These are phyloP conservation scores for Geotrypetes seraphini DNA, from an alignment of 2,797 vertebrate species.

Conservation along the genomic window DNA sequence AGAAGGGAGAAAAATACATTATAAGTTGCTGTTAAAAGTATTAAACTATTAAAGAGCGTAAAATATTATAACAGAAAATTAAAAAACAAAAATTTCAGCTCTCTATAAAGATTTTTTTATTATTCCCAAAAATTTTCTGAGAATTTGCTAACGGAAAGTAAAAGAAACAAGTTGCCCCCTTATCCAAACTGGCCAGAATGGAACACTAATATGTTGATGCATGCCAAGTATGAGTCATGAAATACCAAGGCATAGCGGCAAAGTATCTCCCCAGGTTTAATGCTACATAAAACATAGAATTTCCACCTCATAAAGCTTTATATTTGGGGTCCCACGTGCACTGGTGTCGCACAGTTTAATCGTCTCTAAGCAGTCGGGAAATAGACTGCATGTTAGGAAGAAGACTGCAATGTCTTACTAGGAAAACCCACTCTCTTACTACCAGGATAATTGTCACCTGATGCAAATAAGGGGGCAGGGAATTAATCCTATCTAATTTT, in stretches of 20 bases:
- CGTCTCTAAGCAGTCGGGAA: conserved; percentile 39
- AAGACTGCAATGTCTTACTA: conserved; percentile 17
- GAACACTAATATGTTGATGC: conserved; percentile 44
- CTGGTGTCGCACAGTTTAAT: conserved; percentile 27
- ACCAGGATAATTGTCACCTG: too few relatives aligned
- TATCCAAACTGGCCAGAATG: conserved; percentile 47
- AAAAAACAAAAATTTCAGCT: conserved; percentile 57
- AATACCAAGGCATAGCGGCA: conserved; percentile 40
- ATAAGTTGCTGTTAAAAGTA: conserved; percentile 29
- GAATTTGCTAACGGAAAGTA: conserved; percentile 59
- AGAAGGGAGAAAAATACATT: conserved; percentile 30
- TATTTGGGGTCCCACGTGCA: conserved; percentile 13
- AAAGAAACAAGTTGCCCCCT: conserved; percentile 61
- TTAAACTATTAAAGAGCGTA: conserved; percentile 45
- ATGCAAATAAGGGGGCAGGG: too few relatives aligned
- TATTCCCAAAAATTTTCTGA: conserved; percentile 56
- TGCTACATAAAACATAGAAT: conserved; percentile 40
- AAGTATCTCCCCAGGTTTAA: conserved; percentile 51
- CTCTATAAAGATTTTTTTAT: conserved; percentile 62
- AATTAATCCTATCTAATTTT: too few relatives aligned
- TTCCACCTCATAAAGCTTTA: conserved; percentile 25
- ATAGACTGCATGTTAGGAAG: conserved; percentile 44
- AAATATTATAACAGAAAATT: conserved; percentile 46
- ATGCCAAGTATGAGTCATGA: conserved; percentile 47
- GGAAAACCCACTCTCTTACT: conserved; percentile 10